Evolutionary conservation across 2,888 invertebrate species (phyloP).

Genomic region (Acronicta aceris): DNA sequence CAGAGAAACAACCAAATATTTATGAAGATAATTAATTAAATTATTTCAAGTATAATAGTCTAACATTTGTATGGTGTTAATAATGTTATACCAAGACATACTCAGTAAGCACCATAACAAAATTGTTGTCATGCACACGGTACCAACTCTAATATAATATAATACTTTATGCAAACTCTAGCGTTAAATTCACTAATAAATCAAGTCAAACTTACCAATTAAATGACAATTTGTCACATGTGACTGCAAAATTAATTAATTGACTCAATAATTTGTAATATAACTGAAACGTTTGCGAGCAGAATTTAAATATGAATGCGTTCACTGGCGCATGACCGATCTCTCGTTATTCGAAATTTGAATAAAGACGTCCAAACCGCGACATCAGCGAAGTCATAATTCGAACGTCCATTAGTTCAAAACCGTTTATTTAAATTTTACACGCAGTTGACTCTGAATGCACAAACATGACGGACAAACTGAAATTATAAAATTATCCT

Average conservation of each 20-base stretch:
- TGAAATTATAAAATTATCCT: constrained; percentile 79
- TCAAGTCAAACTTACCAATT: constrained; percentile 46
- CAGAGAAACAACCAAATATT: background rate
- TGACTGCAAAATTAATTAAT: constrained; percentile 65
- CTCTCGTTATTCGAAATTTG: constrained; percentile 78
- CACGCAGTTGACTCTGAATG: constrained; percentile 86
- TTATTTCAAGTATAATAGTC: no score
- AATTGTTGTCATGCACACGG: background rate
- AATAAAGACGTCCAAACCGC: constrained; percentile 87
- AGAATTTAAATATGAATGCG: constrained; percentile 79
- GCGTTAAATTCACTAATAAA: constrained; percentile 38
- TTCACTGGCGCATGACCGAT: constrained; percentile 76
- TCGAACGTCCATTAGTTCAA: constrained; percentile 68
- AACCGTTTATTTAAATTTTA: constrained; percentile 87
- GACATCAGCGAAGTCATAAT: constrained; percentile 79
- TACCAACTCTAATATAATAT: constrained; percentile 2
- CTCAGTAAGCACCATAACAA: background rate
- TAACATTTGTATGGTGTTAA: no score
- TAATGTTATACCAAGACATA: no score
- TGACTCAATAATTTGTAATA: constrained; percentile 48
- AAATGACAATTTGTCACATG: constrained; percentile 51
- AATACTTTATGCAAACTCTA: constrained; percentile 25
- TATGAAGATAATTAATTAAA: no score
- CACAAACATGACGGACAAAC: constrained; percentile 69
- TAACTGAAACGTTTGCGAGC: constrained; percentile 64